phyloP scores from a whole-genome alignment of 2,113 vertebrate species.

The Ptychochromis oligacanthus region DNA sequence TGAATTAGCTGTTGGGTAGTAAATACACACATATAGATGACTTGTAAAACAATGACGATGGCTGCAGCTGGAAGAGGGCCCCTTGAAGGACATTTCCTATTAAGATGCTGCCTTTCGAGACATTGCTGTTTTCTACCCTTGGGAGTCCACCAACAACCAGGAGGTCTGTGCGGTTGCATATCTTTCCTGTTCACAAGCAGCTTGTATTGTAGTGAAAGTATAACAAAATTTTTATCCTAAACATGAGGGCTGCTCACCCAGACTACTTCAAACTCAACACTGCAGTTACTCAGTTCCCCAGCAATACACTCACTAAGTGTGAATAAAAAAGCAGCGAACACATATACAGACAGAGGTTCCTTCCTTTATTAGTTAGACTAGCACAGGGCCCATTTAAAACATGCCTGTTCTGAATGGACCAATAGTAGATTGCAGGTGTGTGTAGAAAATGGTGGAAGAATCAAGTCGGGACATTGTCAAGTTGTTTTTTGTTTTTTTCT shows the following conservation, averaged over 20 bases:
- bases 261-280: too few species aligned
- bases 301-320: too few species aligned
- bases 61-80: background rate
- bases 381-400: background rate
- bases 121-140: background rate
- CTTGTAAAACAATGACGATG: background rate
- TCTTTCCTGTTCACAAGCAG: background rate
- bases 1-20: background rate
- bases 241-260: background rate
- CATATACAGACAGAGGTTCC: too few species aligned
- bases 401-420: background rate
- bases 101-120: background rate
- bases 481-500: too few species aligned
- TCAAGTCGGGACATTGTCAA: background rate
- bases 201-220: background rate
- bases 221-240: background rate
- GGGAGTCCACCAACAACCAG: background rate
- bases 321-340: too few species aligned
- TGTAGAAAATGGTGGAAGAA: background rate
- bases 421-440: background rate
- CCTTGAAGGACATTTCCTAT: background rate
- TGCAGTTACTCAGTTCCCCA: too few species aligned
- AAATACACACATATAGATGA: too few species aligned
- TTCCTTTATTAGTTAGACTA: background rate
- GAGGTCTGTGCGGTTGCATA: background rate